Evolutionary conservation across 2,888 invertebrate genomes (phyloP).

Genomic region (Notodromas monacha): DNA sequence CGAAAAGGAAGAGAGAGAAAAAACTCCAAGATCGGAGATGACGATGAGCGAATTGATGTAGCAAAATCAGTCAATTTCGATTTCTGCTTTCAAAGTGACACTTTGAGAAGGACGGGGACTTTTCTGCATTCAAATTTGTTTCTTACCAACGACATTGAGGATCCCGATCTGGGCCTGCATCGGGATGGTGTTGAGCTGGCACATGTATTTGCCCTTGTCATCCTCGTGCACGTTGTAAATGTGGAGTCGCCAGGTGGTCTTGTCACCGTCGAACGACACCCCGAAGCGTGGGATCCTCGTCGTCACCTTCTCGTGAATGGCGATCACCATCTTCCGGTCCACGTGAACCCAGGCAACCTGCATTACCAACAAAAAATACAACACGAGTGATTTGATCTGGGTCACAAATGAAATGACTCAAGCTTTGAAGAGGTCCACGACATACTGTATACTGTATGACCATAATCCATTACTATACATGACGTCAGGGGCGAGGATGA

Average conservation of each 20-base stretch:
- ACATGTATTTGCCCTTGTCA: slow-evolving; percentile 1
- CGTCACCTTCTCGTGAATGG: background rate
- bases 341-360: slow-evolving; percentile 1
- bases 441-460: background rate
- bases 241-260: slow-evolving; percentile 1
- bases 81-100: too few relatives aligned
- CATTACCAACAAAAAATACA: too few relatives aligned
- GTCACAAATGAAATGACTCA: too few relatives aligned
- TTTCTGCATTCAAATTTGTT: too few relatives aligned
- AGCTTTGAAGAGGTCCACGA: background rate
- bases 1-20: too few relatives aligned
- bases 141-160: slow-evolving; percentile 1
- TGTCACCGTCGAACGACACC: background rate
- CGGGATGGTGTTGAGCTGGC: background rate
- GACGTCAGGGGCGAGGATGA: too few relatives aligned
- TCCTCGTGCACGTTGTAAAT: background rate
- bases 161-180: background rate
- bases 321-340: slow-evolving; percentile 2
- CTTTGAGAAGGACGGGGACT: too few relatives aligned
- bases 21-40: too few relatives aligned
- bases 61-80: too few relatives aligned
- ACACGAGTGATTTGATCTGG: too few relatives aligned
- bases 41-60: too few relatives aligned
- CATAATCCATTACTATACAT: background rate
- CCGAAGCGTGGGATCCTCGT: background rate